Conservation (phyloP, 2,113 vertebrate species). For the Malurus elegans region DNA sequence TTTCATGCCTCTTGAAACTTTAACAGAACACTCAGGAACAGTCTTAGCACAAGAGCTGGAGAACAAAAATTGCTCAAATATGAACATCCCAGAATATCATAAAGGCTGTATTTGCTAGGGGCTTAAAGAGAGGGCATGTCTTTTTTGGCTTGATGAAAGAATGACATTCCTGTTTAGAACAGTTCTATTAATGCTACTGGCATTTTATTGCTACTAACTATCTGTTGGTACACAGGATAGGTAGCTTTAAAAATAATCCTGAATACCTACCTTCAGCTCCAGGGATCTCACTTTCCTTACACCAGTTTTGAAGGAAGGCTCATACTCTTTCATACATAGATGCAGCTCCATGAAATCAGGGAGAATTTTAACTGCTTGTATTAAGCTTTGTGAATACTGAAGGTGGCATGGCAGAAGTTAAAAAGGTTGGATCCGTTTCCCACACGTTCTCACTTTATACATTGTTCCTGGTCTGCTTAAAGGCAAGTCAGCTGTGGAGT, state of each 20-base stretch:
- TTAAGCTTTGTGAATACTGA: background rate
- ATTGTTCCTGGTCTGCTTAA: background rate
- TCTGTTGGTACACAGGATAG: background rate
- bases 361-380: background rate
- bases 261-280: background rate
- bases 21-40: background rate
- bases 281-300: background rate
- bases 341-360: background rate
- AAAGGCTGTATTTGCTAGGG: background rate
- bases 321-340: background rate
- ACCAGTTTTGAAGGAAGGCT: background rate
- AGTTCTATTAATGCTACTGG: background rate
- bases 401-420: background rate
- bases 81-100: background rate
- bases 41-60: background rate
- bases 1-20: background rate
- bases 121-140: background rate
- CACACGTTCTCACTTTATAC: background rate
- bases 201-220: background rate
- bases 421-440: background rate
- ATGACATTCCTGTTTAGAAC: background rate
- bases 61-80: conserved; percentile 1
- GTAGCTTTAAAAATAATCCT: background rate
- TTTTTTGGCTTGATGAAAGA: background rate
- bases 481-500: background rate